Evolutionary conservation across 1,140 invertebrate species (phyloP).

Genomic region (Antheraea mylitta): DNA sequence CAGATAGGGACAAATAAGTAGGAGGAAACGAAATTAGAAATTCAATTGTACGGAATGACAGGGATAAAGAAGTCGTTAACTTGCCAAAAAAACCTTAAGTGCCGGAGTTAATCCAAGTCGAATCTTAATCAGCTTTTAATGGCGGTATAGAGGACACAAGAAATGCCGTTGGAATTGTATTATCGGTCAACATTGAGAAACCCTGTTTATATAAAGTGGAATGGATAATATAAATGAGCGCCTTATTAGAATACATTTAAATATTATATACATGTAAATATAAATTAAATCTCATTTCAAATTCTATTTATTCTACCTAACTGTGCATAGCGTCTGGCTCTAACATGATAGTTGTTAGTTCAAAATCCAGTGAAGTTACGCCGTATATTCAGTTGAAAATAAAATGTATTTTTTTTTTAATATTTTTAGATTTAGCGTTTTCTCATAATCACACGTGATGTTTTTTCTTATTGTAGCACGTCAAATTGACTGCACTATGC

Average conservation of each 20-base stretch:
- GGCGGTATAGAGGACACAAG: slow-evolving; percentile 24
- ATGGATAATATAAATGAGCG: slow-evolving; percentile 6
- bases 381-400: too few relatives aligned
- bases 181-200: slow-evolving; percentile 4
- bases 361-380: too few relatives aligned
- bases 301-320: too few relatives aligned
- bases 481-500: too few relatives aligned
- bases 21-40: slow-evolving; percentile 25
- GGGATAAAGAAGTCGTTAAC: slow-evolving; percentile 46
- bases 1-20: too few relatives aligned
- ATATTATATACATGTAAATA: background rate
- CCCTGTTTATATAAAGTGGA: slow-evolving; percentile 10
- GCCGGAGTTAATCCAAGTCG: slow-evolving; percentile 40
- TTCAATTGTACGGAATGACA: slow-evolving; percentile 32
- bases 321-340: too few relatives aligned
- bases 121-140: slow-evolving; percentile 51
- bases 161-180: slow-evolving; percentile 23
- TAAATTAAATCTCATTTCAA: background rate
- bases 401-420: too few relatives aligned
- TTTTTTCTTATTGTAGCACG: too few relatives aligned
- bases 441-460: too few relatives aligned
- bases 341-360: too few relatives aligned
- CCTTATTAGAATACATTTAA: background rate
- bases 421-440: too few relatives aligned
- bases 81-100: slow-evolving; percentile 39